Evolutionary conservation across 2,797 vertebrate species (phyloP), one percentile per base, ranked within the genome.

Genomic region (Tapirus indicus): DNA sequence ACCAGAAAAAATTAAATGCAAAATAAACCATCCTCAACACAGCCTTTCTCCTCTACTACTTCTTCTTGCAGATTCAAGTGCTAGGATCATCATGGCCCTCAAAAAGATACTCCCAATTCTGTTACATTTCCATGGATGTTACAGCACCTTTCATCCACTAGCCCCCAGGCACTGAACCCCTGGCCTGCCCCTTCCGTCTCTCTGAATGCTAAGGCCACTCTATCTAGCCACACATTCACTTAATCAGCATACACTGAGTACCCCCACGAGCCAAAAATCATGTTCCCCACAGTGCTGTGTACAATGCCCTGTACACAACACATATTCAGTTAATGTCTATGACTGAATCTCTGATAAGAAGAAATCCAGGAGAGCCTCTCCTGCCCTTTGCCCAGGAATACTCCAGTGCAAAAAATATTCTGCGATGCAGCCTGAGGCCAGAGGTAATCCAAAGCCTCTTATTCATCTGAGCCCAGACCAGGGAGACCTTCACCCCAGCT

Each of bases 381-480:
- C 80, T 79, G 41, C 10, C 17, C 74, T n/a, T 79, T 92, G 49
- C 54, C 85, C 47, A 96, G 54, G 41, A 96, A 97, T 79, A 96
- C 5, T 8, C 10, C 18, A 44, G 49, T 23, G 4, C 5, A 29
- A 79, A 92, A 94, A 35, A 58, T n/a, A 74, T 38, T 77, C 68
- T 86, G 35, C 23, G 64, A 35, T 62, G 14, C 49, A 86, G 14
- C 71, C 21, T 90, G 38, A 52, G 8, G 32, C 80, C 18, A 87
- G 62, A 96, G 18, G 11, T 29, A 27, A 41, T 7, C 9, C 3
- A 56, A 80, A 71, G 54, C n/a, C 54, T 97, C 87, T 94, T 88
- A 92, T 7, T 94, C 52, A 91, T 88, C 38, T 79, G 14, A 96
- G 20, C 38, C 88, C 41, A 77, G n/a, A 94, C 20, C 14, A 95